Conservation (phyloP, 2,797 vertebrate species). For the Intellagama lesueurii region DNA sequence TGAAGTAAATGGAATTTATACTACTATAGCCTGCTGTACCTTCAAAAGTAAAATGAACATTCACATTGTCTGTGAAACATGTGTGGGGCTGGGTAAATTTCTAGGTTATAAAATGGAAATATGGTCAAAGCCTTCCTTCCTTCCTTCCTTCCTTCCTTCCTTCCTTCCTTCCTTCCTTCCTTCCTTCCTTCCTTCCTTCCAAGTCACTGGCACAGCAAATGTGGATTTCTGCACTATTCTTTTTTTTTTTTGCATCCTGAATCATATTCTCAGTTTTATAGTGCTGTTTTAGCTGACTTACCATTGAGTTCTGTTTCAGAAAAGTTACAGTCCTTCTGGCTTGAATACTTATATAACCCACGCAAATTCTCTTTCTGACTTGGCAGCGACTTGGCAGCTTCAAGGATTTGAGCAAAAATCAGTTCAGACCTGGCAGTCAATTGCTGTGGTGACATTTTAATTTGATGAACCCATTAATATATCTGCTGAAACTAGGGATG, state of each 20-base stretch:
- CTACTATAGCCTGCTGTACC: no score
- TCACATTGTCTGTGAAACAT: no score
- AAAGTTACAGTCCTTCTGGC: neutral
- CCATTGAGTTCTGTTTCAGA: neutral
- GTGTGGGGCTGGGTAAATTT: no score
- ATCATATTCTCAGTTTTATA: neutral
- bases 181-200: no score
- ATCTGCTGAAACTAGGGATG: neutral
- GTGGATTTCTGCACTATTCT: neutral
- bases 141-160: no score
- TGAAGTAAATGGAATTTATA: no score
- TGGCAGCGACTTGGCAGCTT: neutral
- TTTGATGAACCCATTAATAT: neutral
- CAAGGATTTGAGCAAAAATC: neutral
- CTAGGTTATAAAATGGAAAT: no score
- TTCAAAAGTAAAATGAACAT: no score
- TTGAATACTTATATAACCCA: neutral
- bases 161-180: no score
- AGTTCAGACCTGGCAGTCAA: neutral
- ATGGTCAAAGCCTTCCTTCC: no score
- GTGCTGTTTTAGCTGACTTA: neutral
- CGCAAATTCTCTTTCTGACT: neutral
- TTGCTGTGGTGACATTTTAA: conserved; percentile 5
- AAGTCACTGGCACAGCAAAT: neutral
- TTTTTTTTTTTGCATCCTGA: neutral